Conservation (phyloP, 2,113 vertebrate genomes). For the Megaceryle maxima region DNA sequence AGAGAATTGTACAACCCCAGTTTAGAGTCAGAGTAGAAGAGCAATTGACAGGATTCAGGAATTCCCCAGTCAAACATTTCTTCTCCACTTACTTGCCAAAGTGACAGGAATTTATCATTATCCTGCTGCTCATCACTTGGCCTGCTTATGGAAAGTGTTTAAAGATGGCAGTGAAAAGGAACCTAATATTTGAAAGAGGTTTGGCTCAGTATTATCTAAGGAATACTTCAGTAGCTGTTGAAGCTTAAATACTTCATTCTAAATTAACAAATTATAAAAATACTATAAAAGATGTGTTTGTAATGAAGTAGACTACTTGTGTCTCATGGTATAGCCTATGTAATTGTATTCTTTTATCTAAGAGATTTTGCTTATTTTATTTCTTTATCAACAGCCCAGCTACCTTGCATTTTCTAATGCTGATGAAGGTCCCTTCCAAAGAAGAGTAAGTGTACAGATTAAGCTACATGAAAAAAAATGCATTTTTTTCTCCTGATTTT, state of each 20-base stretch:
- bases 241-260: neutral
- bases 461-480: neutral
- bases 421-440: neutral
- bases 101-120: neutral
- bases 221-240: neutral
- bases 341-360: neutral
- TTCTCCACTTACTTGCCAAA: neutral
- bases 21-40: neutral
- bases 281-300: neutral
- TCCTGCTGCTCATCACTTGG: neutral
- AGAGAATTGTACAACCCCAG: neutral
- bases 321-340: rapidly evolving
- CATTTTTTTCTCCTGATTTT: neutral
- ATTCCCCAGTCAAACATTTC: neutral
- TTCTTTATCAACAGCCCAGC: neutral
- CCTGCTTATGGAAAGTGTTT: neutral
- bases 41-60: neutral
- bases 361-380: neutral
- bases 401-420: neutral
- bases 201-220: neutral
- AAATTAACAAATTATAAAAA: neutral
- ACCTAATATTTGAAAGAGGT: neutral
- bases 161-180: neutral
- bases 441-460: neutral
- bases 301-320: neutral